Conservation (phyloP, 2,797 vertebrate genomes). For the Macrochelys suwanniensis region DNA sequence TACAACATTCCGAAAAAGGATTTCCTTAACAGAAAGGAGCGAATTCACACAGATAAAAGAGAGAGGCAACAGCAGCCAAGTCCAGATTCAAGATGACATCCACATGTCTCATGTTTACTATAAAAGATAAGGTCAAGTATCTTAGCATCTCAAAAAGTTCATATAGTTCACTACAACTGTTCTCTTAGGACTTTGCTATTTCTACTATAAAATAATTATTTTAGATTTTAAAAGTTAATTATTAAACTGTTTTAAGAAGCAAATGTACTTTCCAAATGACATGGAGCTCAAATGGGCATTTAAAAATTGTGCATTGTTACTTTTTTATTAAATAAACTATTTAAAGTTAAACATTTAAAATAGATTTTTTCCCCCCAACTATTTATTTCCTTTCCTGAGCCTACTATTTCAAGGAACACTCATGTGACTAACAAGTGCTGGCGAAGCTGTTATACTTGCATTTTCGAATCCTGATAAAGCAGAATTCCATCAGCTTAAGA, state of each 20-base stretch:
- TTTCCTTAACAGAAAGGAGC: neutral
- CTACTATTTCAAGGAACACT: neutral
- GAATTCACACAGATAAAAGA: neutral
- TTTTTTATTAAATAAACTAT: neutral
- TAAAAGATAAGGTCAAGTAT: neutral
- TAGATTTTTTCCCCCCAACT: neutral
- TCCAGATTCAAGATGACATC: neutral
- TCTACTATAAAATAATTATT: neutral
- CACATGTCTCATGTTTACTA: neutral
- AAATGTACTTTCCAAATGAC: neutral
- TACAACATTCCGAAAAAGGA: neutral
- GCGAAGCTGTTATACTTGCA: neutral
- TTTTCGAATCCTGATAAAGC: neutral
- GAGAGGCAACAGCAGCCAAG: neutral
- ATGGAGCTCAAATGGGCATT: neutral
- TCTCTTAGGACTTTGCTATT: neutral
- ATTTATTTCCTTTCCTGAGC: neutral
- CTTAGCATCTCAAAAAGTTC: neutral
- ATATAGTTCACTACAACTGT: neutral
- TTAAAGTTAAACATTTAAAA: neutral
- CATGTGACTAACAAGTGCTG: neutral
- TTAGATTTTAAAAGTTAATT: neutral
- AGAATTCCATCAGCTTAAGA: neutral
- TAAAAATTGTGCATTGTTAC: neutral
- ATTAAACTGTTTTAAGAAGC: constrained; percentile 9